Conservation (phyloP, 2,888 invertebrate species). For the Holacanthella duospinosa region DNA sequence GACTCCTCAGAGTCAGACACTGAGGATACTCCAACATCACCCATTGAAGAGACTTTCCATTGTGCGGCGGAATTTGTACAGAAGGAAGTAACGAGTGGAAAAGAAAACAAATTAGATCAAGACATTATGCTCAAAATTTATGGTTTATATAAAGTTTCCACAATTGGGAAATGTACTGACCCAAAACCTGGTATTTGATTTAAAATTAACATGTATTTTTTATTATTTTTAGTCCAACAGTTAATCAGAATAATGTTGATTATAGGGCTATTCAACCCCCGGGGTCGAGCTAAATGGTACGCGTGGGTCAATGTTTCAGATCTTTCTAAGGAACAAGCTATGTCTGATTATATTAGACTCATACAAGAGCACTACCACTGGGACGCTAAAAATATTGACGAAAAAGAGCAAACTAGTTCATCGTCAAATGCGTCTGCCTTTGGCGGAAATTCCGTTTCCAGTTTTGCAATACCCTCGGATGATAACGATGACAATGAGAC, state of each 20-base stretch:
- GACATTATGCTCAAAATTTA: slow-evolving; percentile 61
- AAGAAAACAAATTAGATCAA: slow-evolving; percentile 38
- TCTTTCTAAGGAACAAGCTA: slow-evolving; percentile 58
- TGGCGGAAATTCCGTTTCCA: slow-evolving; percentile 19
- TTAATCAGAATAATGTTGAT: too few relatives aligned
- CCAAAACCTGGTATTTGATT: slow-evolving; percentile 57
- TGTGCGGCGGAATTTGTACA: not conserved
- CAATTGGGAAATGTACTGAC: slow-evolving; percentile 61
- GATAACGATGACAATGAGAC: slow-evolving; percentile 13
- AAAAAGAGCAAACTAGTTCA: too few relatives aligned
- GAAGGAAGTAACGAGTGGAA: not conserved
- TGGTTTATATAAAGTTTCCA: slow-evolving; percentile 71
- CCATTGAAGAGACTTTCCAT: not conserved
- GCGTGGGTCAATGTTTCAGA: slow-evolving; percentile 70
- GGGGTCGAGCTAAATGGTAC: slow-evolving; percentile 79
- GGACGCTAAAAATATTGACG: slow-evolving; percentile 4
- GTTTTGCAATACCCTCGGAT: slow-evolving; percentile 16
- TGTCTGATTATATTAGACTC: slow-evolving; percentile 40
- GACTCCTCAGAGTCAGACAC: too few relatives aligned
- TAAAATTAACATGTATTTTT: slow-evolving; percentile 5
- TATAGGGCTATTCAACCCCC: slow-evolving; percentile 60
- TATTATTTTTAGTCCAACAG: not conserved
- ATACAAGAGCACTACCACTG: slow-evolving; percentile 22
- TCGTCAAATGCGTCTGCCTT: slow-evolving; percentile 13
- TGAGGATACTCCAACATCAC: too few relatives aligned